A percentile compares a stretch with the other conserved stretches of the same genome.
Conservation (phyloP, 2,888 invertebrate genomes). For the Conchocele bisecta region DNA sequence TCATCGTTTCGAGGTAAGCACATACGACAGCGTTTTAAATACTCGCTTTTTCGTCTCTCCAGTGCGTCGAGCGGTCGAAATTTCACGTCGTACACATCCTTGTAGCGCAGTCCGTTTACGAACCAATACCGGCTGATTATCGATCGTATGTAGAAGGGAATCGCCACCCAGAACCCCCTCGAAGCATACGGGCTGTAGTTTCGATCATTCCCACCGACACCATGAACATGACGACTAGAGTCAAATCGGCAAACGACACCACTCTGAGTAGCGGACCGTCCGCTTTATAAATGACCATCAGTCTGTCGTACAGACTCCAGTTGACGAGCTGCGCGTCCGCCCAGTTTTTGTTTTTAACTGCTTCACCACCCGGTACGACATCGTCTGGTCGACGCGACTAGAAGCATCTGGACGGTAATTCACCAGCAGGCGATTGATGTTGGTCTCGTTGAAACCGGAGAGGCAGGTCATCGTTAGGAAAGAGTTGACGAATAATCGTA, state of each 20-base stretch:
- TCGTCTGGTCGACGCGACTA: background rate
- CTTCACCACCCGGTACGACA: background rate
- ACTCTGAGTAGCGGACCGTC: background rate
- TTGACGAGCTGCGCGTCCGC: slow-evolving; percentile 1
- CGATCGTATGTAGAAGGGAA: slow-evolving; percentile 13
- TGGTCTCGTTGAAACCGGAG: slow-evolving; percentile 15
- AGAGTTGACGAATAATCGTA: slow-evolving; percentile 4
- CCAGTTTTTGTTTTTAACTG: slow-evolving; percentile 17
- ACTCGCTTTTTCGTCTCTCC: slow-evolving; percentile 8
- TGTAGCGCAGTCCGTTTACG: background rate
- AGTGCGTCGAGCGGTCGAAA: background rate
- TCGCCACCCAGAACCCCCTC: too few relatives aligned
- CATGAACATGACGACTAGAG: slow-evolving; percentile 6
- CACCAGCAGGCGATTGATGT: slow-evolving; percentile 14
- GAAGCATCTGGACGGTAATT: slow-evolving; percentile 6
- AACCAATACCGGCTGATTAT: slow-evolving; percentile 24
- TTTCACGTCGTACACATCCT: slow-evolving; percentile 3
- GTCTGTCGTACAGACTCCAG: slow-evolving; percentile 4
- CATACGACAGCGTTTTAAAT: slow-evolving; percentile 15
- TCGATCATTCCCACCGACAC: background rate
- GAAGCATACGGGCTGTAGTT: too few relatives aligned
- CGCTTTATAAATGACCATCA: background rate
- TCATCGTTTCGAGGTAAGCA: background rate
- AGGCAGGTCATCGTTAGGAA: slow-evolving; percentile 11
- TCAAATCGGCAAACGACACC: slow-evolving; percentile 9